phyloP scores from a whole-genome alignment of 2,888 invertebrate genomes.

The Oithona nana region DNA sequence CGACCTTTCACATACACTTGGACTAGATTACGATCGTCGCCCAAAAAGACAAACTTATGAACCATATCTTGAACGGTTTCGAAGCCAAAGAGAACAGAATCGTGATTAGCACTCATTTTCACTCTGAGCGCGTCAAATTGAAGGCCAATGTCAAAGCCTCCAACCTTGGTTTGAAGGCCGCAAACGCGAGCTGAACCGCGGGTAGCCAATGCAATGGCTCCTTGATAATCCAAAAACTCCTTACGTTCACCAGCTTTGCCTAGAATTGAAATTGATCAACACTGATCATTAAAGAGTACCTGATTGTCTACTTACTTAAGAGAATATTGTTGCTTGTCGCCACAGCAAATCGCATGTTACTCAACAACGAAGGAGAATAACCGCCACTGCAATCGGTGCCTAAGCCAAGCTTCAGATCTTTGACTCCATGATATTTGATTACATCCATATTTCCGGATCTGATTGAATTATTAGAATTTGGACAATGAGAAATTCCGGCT shows the following conservation, averaged over 20 bases:
- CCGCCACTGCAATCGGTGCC: slow-evolving; percentile 61
- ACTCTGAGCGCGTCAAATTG: slow-evolving; percentile 68
- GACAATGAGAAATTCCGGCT: slow-evolving; percentile 61
- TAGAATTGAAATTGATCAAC: not conserved
- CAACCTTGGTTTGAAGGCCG: slow-evolving; percentile 47
- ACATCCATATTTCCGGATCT: slow-evolving; percentile 65
- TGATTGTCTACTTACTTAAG: too few relatives aligned
- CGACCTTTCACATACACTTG: slow-evolving; percentile 55
- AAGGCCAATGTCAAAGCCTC: slow-evolving; percentile 59
- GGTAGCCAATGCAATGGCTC: slow-evolving; percentile 60
- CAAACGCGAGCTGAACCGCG: slow-evolving; percentile 66
- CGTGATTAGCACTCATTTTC: slow-evolving; percentile 33
- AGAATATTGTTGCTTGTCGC: not conserved
- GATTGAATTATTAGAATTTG: slow-evolving; percentile 61
- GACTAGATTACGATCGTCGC: slow-evolving; percentile 61
- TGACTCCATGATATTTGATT: slow-evolving; percentile 38
- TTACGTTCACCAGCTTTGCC: too few relatives aligned
- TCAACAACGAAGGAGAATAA: slow-evolving; percentile 50
- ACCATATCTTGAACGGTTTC: slow-evolving; percentile 39
- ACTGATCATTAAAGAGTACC: too few relatives aligned
- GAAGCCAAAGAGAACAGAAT: slow-evolving; percentile 19
- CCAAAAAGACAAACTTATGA: slow-evolving; percentile 54
- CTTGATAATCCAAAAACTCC: not conserved
- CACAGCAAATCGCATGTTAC: slow-evolving; percentile 37
- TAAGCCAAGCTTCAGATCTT: slow-evolving; percentile 31